Evolutionary conservation across 2,888 invertebrate species (phyloP).

Genomic region (Ptychoptera contaminata): DNA sequence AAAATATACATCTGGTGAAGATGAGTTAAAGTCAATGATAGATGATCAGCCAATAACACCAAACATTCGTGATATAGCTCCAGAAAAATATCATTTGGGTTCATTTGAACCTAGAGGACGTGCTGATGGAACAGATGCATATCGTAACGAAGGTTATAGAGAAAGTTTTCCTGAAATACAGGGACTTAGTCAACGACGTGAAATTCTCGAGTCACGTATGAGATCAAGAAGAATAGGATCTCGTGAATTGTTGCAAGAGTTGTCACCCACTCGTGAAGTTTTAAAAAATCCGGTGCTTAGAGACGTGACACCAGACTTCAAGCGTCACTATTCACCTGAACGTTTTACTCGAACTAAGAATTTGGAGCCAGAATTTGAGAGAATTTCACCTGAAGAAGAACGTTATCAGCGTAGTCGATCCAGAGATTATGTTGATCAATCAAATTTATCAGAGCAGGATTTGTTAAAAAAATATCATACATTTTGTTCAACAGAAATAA

Average conservation of each 20-base stretch:
- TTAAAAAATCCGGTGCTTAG: slow-evolving; percentile 30
- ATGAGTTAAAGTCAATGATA: slow-evolving; percentile 12
- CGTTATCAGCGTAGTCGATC: background rate
- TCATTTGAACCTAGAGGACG: slow-evolving; percentile 34
- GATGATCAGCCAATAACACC: slow-evolving; percentile 47
- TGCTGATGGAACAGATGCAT: slow-evolving; percentile 50
- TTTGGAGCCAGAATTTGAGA: background rate
- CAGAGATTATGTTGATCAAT: slow-evolving; percentile 7
- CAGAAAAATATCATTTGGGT: slow-evolving; percentile 16
- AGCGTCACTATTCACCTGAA: slow-evolving; percentile 26
- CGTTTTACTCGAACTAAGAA: slow-evolving; percentile 33
- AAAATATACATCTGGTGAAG: background rate
- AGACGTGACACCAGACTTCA: slow-evolving; percentile 22
- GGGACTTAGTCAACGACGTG: slow-evolving; percentile 55
- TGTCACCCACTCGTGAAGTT: slow-evolving; percentile 17
- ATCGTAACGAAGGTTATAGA: slow-evolving; percentile 35
- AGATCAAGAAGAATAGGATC: slow-evolving; percentile 38
- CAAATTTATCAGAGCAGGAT: slow-evolving; percentile 19
- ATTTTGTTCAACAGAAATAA: slow-evolving; percentile 18
- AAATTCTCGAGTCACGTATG: slow-evolving; percentile 59
- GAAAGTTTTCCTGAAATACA: slow-evolving; percentile 25
- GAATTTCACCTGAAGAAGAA: background rate
- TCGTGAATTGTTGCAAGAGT: slow-evolving; percentile 25
- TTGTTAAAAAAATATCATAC: slow-evolving; percentile 20
- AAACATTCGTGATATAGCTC: slow-evolving; percentile 41